Percentiles rank a stretch among this genome's conserved stretches.
Conservation (phyloP, 2,797 vertebrate genomes). For the Propithecus deckenii region DNA sequence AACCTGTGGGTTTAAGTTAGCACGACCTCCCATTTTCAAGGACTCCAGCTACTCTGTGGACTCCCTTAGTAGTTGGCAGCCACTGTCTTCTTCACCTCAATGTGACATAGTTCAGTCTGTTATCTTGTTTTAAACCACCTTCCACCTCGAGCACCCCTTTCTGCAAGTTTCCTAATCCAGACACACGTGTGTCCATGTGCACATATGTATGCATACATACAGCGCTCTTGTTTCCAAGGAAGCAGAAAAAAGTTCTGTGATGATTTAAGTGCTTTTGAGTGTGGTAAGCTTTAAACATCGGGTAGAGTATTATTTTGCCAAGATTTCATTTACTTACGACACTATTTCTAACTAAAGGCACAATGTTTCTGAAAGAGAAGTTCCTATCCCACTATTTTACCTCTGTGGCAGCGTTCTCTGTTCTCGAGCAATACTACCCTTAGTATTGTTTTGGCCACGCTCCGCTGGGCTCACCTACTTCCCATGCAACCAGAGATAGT, state of each 20-base stretch:
- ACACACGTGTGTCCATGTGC: not conserved
- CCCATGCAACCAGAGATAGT: not conserved
- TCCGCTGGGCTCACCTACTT: not conserved
- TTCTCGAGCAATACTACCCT: not conserved
- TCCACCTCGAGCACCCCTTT: not conserved
- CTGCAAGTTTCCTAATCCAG: not conserved
- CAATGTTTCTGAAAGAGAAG: not conserved
- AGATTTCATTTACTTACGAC: not conserved
- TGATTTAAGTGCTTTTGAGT: not conserved
- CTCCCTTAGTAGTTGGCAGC: not conserved
- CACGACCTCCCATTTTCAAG: not conserved
- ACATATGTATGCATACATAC: not conserved
- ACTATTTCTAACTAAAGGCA: not conserved
- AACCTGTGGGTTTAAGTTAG: not conserved
- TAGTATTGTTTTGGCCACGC: not conserved
- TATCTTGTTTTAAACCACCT: not conserved
- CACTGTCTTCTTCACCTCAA: not conserved
- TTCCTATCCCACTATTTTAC: not conserved
- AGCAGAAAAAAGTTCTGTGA: not conserved
- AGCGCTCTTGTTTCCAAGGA: not conserved
- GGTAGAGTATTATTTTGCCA: not conserved
- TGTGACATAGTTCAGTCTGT: rapidly evolving
- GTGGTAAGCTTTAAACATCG: not conserved
- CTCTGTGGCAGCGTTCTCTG: not conserved
- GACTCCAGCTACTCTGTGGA: no score